phyloP scores from a whole-genome alignment of 2,797 vertebrate species.

The Muscicapa comitata region DNA sequence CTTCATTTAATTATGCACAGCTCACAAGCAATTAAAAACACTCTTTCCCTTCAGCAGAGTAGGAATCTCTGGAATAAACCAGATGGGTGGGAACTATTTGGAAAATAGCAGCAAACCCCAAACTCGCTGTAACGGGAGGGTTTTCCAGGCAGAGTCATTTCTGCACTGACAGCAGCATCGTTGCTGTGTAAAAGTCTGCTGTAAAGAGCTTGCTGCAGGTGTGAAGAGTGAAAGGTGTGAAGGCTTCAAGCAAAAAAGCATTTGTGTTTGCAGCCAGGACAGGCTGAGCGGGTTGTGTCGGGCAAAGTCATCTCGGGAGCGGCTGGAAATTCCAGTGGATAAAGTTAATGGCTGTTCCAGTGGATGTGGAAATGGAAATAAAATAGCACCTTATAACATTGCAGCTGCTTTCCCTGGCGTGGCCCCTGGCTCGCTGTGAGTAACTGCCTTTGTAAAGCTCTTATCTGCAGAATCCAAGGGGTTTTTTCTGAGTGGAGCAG shows the following conservation, averaged over 20 bases:
- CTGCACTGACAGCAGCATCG: rapidly evolving
- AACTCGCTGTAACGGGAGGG: rapidly evolving
- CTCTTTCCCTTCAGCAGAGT: background rate
- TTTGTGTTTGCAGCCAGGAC: constrained; percentile 10
- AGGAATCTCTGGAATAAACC: constrained; percentile 5
- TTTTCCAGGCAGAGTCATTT: background rate
- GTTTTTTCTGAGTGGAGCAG: background rate
- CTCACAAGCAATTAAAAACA: background rate
- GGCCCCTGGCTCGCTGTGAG: background rate
- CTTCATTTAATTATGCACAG: background rate
- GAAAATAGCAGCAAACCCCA: background rate
- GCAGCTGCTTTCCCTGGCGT: constrained; percentile 39
- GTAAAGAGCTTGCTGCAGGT: background rate
- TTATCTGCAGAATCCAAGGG: background rate
- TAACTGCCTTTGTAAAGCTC: background rate
- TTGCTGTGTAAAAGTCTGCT: background rate
- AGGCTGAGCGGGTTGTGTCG: constrained; percentile 4
- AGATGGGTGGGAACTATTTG: background rate
- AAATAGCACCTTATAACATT: constrained; percentile 42
- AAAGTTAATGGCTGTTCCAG: constrained; percentile 29
- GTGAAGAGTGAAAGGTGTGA: constrained; percentile 29
- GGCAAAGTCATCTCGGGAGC: constrained; percentile 1
- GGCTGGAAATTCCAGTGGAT: constrained; percentile 63
- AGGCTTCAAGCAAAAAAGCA: background rate
- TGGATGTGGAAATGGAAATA: constrained; percentile 65